phyloP scores from a whole-genome alignment of 2,888 invertebrate species.

The Ethmia dodecea region DNA sequence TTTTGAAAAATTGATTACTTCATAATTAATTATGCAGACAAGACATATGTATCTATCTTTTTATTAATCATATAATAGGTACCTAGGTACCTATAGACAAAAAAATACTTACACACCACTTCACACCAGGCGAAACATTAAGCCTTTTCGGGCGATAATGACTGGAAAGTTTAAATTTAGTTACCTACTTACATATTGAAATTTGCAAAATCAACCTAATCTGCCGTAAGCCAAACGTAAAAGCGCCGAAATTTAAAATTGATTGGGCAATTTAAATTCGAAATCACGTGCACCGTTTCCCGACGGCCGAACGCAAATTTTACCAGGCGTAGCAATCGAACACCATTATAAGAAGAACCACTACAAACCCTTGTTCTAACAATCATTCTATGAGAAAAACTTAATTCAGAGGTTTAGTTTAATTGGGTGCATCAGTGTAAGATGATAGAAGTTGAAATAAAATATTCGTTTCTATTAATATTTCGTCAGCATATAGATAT shows the following conservation, averaged over 20 bases:
- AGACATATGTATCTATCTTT: no score
- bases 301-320: slow-evolving; percentile 40
- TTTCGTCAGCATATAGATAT: slow-evolving; percentile 23
- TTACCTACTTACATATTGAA: slow-evolving; percentile 1
- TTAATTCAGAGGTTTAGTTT: slow-evolving; percentile 2
- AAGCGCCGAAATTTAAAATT: slow-evolving; percentile 61
- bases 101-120: no score
- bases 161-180: no score
- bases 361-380: background rate
- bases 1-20: no score
- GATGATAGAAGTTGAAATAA: slow-evolving; percentile 20
- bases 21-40: no score
- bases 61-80: no score
- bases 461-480: slow-evolving; percentile 26
- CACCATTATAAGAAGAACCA: slow-evolving; percentile 32
- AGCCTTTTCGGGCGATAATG: no score
- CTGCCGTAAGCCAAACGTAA: slow-evolving; percentile 10
- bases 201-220: slow-evolving; percentile 2
- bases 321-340: slow-evolving; percentile 24
- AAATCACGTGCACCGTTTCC: slow-evolving; percentile 52
- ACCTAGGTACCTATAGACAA: no score
- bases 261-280: slow-evolving; percentile 67
- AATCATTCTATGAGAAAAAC: background rate
- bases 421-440: slow-evolving; percentile 9
- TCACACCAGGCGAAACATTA: no score